Base-by-base conservation (phyloP, 2,888 invertebrate genomes). In the Eustalomyia histrio region DNA sequence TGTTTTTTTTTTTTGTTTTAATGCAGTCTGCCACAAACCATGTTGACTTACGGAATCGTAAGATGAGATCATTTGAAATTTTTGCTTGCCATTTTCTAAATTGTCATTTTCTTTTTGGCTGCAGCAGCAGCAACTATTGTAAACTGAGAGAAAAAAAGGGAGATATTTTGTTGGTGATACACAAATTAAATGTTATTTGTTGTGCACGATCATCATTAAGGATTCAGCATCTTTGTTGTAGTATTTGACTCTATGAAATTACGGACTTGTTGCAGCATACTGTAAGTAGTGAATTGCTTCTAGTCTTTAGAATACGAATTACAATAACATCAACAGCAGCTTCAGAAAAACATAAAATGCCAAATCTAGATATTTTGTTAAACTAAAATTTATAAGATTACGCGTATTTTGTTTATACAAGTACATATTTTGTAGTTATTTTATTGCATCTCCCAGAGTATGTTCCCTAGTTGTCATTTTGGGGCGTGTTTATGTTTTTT, bases 151-250 rank as follows among this genome's bases (percentile, higher is more conserved):
- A 18, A 69, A 69, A n/a, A 29, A 60, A 60, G 63, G 74, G 69
- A 85, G 85, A 85, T 85, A 84, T 83, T 85, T 83, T 72, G 79
- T 72, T 69, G 58, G 52, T 80, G 85, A 85, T 85, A 84, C 81
- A 84, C 85, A 85, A 85, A 85, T 84, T 84, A 84, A 84, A 85
- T 84, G 84, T 84, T 84, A 84, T 84, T 84, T 81, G 83, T 83
- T 81, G 82, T 83, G 85, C 85, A 85, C 85, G 84, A 85, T 84
- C 84, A 79, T 84, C 84, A 84, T 84, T 84, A 84, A 81, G 82
- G 81, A 84, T 83, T 83, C 83, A 73, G 79, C 24, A 39, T 73
- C 63, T 65, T 29, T 29, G 29, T 6, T 29, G 29, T 29, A 16
- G 60, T 61, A 55, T 61, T 65, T 80, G 50, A 55, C 75, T 75